Percentiles rank a stretch among this genome's conserved stretches.
These are phyloP conservation scores for Etheostoma nigrum DNA, from an alignment of 2,797 vertebrate genomes.

Conservation along the genomic window DNA sequence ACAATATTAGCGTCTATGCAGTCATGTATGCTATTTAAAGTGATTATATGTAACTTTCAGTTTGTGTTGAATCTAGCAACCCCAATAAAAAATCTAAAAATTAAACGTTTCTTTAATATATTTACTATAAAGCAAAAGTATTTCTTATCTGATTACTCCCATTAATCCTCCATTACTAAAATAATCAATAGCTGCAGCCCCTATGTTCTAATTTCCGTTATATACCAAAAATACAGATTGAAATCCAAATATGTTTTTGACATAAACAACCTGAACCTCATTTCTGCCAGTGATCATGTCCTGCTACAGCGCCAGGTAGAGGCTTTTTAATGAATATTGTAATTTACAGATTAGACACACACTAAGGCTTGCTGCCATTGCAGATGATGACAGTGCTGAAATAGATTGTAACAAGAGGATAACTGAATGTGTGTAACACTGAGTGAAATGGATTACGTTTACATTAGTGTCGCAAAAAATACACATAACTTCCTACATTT, in stretches of 20 bases:
- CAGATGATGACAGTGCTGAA: not conserved
- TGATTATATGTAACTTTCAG: too few relatives aligned
- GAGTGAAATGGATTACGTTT: conserved; percentile 27
- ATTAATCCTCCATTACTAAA: too few relatives aligned
- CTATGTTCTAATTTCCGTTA: too few relatives aligned
- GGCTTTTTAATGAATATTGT: not conserved
- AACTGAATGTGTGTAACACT: not conserved
- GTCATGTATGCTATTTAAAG: too few relatives aligned
- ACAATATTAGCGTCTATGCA: too few relatives aligned
- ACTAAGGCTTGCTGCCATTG: not conserved
- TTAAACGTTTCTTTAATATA: too few relatives aligned
- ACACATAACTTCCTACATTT: conserved; percentile 23
- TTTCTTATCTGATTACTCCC: too few relatives aligned
- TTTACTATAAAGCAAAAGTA: too few relatives aligned
- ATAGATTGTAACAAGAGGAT: not conserved
- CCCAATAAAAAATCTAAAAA: too few relatives aligned
- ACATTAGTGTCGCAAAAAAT: conserved; percentile 35
- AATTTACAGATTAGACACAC: too few relatives aligned
- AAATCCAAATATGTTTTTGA: not conserved
- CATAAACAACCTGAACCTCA: not conserved
- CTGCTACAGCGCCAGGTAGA: not conserved
- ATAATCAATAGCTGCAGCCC: too few relatives aligned
- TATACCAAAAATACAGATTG: not conserved
- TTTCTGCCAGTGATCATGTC: not conserved
- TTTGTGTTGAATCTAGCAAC: too few relatives aligned